Conservation (phyloP, 2,888 invertebrate species). For the Onchidella celtica region DNA sequence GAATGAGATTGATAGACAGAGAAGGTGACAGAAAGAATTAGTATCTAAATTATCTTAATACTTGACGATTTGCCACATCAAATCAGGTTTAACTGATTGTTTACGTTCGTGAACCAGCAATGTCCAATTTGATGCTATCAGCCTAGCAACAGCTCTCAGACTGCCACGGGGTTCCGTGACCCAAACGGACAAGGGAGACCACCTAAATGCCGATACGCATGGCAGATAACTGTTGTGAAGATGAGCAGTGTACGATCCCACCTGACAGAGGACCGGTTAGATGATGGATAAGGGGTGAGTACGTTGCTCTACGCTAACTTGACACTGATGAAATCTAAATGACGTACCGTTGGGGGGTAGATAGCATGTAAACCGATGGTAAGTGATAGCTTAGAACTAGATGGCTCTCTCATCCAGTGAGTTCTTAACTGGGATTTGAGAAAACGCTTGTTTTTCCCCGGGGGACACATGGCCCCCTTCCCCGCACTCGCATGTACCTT, state of each 20-base stretch:
- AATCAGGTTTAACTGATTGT: background rate
- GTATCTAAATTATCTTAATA: too few species aligned
- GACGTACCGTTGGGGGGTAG: background rate
- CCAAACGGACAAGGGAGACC: background rate
- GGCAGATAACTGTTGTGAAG: background rate
- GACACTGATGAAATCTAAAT: background rate
- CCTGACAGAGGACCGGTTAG: background rate
- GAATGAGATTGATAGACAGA: too few species aligned
- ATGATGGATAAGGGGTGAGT: background rate
- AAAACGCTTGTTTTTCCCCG: background rate
- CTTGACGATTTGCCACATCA: too few species aligned
- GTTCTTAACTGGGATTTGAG: background rate
- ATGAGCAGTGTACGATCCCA: background rate
- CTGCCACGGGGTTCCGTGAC: background rate
- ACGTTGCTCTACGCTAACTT: background rate
- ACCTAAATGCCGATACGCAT: background rate
- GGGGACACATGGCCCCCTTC: conserved; percentile 1
- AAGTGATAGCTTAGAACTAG: background rate
- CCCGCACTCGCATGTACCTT: conserved; percentile 4
- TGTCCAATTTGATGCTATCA: background rate
- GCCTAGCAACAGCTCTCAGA: background rate
- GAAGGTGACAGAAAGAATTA: too few species aligned
- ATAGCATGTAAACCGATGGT: background rate
- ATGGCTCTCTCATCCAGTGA: background rate
- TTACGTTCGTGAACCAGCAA: background rate